Base-by-base conservation (phyloP, 2,797 vertebrate genomes). In the Neomorphus geoffroyi region DNA sequence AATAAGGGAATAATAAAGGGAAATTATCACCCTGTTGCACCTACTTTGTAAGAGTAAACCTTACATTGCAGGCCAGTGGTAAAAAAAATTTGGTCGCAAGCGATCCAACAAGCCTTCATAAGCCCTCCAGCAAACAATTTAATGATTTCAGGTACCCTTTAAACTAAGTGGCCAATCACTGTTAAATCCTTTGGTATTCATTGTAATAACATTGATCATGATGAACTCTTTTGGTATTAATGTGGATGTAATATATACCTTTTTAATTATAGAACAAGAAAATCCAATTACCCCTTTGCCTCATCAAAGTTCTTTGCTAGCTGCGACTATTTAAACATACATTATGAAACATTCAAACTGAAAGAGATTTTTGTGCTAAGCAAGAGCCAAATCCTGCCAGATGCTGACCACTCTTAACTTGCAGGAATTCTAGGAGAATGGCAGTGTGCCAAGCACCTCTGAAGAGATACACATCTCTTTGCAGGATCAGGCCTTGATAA, bases 221-320 rank as follows among this genome's bases (percentile, higher is more conserved):
- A 97, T 97, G 97, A 97, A 97, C 94, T 94, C 97, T 96, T 96
- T 95, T 77, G 94, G 96, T 96, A 96, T 97, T 97, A 97, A 96
- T 94, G 96, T 88, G 95, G 92, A 95, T 96, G 95, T 96, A 97
- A 96, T 95, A 97, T 96, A 96, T 94, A 97, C 95, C 95, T 94
- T 97, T 97, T 97, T 97, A 97, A 97, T 97, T 97, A 97, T 97
- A 97, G 97, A 97, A 97, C 96, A 97, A 97, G 96, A 96, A 97
- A 96, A 97, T 97, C 96, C 96, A 97, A 97, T 97, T 97, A 97
- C 96, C 97, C 93, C 96, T 96, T 97, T 92, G 96, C 96, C 95
- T 97, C 94, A 93, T 97, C 96, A 96, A 97, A 97, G 93, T 96
- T 96, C 96, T 94, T 79, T 41, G 74, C 88, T 48, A 19, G 92